A percentile compares a stretch with the other conserved stretches of the same genome.
phyloP scores from a whole-genome alignment of 2,888 invertebrate genomes.

The Stegophylla sp. region DNA sequence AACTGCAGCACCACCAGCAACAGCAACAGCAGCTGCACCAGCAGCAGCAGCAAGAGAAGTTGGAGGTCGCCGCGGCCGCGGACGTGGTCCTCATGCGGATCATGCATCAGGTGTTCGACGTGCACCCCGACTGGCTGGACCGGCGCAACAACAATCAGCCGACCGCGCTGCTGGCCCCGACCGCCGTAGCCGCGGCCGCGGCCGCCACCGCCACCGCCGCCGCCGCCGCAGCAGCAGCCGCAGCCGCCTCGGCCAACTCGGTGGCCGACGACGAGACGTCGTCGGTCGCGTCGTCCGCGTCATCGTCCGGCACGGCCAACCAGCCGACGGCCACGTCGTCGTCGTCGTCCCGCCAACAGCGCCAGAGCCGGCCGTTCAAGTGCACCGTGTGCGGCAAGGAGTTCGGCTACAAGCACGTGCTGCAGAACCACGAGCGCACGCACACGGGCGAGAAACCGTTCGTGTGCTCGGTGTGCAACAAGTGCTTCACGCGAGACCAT shows the following conservation, averaged over 20 bases:
- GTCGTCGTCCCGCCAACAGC: conserved; percentile 5
- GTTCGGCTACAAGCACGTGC: conserved; percentile 92
- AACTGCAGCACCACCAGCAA: not conserved
- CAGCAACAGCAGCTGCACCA: not conserved
- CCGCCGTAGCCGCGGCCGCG: not conserved
- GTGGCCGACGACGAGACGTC: conserved; percentile 50
- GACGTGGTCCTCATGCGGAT: conserved; percentile 46
- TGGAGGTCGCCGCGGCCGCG: not conserved
- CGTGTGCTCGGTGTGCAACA: conserved; percentile 89
- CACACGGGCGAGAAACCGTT: conserved; percentile 95
- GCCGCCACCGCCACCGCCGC: not conserved
- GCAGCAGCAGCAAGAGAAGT: not conserved
- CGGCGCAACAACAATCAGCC: conserved; percentile 51
- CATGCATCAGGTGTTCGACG: conserved; percentile 46
- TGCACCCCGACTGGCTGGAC: conserved; percentile 47
- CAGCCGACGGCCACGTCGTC: conserved; percentile 28
- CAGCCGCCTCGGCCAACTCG: not conserved
- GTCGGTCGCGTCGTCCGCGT: conserved; percentile 47
- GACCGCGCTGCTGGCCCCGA: not conserved
- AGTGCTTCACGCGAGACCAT: conserved; percentile 90
- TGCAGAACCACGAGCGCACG: conserved; percentile 92
- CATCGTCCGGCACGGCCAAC: conserved; percentile 54
- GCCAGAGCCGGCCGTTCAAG: conserved; percentile 80
- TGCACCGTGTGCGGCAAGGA: conserved; percentile 87
- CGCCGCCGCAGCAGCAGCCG: not conserved